A percentile compares a stretch with the other conserved stretches of the same genome.
These are phyloP conservation scores for Noctua pronuba DNA, from an alignment of 2,888 invertebrate genomes.

Conservation along the genomic window DNA sequence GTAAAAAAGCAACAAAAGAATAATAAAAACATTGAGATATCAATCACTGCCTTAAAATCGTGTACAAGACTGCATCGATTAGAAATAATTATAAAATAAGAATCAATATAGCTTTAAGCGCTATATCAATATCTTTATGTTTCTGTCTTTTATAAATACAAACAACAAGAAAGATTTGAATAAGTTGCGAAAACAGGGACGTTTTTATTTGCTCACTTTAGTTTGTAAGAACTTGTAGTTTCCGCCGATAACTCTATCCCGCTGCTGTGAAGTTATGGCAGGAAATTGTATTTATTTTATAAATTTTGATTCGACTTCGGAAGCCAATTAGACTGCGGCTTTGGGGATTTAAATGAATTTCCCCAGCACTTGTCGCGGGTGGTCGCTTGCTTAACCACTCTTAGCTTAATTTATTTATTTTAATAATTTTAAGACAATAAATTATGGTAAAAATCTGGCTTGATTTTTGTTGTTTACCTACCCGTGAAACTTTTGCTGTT, in stretches of 20 bases:
- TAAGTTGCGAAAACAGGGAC: conserved; percentile 24
- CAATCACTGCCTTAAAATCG: conserved; percentile 52
- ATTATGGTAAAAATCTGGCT: conserved; percentile 57
- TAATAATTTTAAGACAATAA: conserved; percentile 72
- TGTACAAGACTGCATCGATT: conserved; percentile 64
- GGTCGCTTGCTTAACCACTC: conserved; percentile 59
- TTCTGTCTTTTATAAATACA: conserved; percentile 15
- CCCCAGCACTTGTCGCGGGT: conserved; percentile 62
- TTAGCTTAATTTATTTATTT: conserved; percentile 74
- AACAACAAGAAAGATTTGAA: conserved; percentile 19
- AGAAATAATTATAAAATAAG: conserved; percentile 45
- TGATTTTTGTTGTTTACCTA: conserved; percentile 45
- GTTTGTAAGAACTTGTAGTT: conserved; percentile 55
- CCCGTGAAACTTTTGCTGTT: conserved; percentile 8
- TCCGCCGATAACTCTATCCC: conserved; percentile 56
- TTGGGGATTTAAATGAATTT: conserved; percentile 71
- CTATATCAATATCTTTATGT: conserved; percentile 22
- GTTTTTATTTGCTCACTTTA: conserved; percentile 57
- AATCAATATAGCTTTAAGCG: neutral
- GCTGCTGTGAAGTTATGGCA: conserved; percentile 60
- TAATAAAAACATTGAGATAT: conserved; percentile 41
- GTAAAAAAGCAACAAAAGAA: conserved; percentile 15
- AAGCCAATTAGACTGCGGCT: conserved; percentile 70
- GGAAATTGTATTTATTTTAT: conserved; percentile 65
- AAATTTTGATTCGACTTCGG: conserved; percentile 68